These are phyloP conservation scores for Aromia moschata DNA, from an alignment of 2,888 invertebrate species.

Conservation along the genomic window DNA sequence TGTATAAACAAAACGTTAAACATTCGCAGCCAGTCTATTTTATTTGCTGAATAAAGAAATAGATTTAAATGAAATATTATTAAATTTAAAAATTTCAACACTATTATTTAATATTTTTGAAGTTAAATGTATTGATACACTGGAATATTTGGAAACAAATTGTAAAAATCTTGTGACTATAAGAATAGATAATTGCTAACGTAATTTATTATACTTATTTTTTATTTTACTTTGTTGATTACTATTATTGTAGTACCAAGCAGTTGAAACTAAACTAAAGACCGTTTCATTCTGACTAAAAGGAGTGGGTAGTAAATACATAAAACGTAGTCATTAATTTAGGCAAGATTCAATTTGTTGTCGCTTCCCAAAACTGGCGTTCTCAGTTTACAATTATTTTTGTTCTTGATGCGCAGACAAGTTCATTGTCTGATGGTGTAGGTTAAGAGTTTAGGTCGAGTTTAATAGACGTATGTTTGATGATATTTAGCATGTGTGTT, in stretches of 20 bases:
- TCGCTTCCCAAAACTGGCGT: conserved; percentile 5
- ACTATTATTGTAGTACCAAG: background rate
- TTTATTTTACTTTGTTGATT: too few relatives aligned
- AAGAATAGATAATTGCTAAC: too few relatives aligned
- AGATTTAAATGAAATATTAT: too few relatives aligned
- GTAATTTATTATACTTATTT: too few relatives aligned
- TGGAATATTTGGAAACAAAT: too few relatives aligned
- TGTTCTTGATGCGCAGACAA: background rate
- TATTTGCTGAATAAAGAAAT: too few relatives aligned
- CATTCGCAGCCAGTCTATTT: too few relatives aligned
- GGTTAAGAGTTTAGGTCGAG: background rate
- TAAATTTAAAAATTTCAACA: too few relatives aligned
- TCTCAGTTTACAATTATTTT: background rate
- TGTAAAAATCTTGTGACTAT: too few relatives aligned
- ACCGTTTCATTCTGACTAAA: background rate
- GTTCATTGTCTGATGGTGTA: background rate
- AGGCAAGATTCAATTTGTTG: conserved; percentile 4
- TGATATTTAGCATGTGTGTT: background rate
- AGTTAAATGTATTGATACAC: too few relatives aligned
- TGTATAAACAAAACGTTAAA: too few relatives aligned
- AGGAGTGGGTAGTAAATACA: conserved; percentile 7
- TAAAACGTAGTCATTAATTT: conserved; percentile 6
- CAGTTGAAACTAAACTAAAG: background rate
- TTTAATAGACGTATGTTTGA: background rate
- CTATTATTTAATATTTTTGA: too few relatives aligned